A percentile compares a stretch with the other conserved stretches of the same genome.
These are phyloP conservation scores for Rhinoderma darwinii DNA, from an alignment of 2,113 vertebrate genomes.

Conservation along the genomic window DNA sequence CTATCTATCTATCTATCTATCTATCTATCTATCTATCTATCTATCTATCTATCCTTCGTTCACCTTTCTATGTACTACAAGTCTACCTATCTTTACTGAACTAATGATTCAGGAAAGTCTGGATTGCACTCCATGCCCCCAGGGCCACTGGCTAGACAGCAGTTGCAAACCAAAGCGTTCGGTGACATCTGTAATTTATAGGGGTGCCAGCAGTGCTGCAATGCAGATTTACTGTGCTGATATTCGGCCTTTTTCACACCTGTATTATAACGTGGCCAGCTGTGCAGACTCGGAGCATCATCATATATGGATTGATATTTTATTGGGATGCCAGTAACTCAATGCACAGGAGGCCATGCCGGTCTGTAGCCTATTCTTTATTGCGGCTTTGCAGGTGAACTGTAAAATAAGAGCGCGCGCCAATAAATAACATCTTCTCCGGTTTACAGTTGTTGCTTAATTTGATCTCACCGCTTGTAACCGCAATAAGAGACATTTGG, in stretches of 20 bases:
- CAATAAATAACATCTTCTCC: not conserved
- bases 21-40: not conserved
- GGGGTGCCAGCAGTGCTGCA: not conserved
- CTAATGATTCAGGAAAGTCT: not conserved
- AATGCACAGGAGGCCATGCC: not conserved
- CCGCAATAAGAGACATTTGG: no score
- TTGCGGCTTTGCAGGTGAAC: not conserved
- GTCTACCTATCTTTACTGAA: not conserved
- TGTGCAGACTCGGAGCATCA: not conserved
- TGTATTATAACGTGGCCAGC: not conserved
- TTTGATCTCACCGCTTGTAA: no score
- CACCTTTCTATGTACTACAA: not conserved
- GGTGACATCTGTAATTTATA: not conserved
- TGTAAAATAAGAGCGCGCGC: not conserved
- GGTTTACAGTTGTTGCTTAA: not conserved
- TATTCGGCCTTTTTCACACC: not conserved
- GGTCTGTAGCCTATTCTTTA: not conserved
- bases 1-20: not conserved
- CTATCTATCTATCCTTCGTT: not conserved
- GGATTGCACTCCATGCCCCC: not conserved
- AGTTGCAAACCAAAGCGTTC: not conserved
- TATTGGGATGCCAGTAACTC: not conserved
- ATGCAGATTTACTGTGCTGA: not conserved
- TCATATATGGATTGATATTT: not conserved
- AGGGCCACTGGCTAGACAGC: not conserved